Base-by-base conservation (phyloP, 2,797 vertebrate species). In the Enteromius fasciolatus region DNA sequence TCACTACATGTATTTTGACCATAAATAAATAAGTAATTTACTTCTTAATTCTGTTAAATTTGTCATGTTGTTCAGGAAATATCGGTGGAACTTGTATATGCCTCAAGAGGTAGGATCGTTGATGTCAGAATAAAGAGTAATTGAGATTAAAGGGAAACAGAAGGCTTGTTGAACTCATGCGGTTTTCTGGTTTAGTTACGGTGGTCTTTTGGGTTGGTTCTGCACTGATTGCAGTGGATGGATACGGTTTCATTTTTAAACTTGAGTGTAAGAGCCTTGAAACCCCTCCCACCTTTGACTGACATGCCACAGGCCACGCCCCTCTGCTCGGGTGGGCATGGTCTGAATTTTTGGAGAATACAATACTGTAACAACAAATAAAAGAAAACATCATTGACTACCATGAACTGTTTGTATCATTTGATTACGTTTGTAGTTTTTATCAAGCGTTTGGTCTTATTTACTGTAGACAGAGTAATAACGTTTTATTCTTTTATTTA, bases 331-430 rank as follows among this genome's bases (percentile, higher is more conserved):
- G 50, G 75, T 79, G 78, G 67, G 84, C 81, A 31, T 68, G 83
- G 69, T 76, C 66, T 81, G 81, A 90, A 81, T 63, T 86, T 87
- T 88, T 86, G 75, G 66, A 86, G 64, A 83, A 67, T 82, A 87
- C 87, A 87, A 82, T 83, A 88, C 80, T 88, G 81, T 82, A 87
- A 87, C 78, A 72, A 87, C 25, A 83, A 86, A 86, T 86, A 79
- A 90, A 89, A 74, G 82, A 83, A 78, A 82, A 81, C 59, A 63
- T 84, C 76, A 82, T 83, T 89, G 85, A 88, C 82, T 84, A 82
- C 86, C 61, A 80, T 50, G 15, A 39, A 4, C 39, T 87, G 61
- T 74, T 14, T 75, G 59, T 46, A 54, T 83, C 5, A 11, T 48
- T 83, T 54, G 10, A 67, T 41, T 83, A 1, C 63, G n/a, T 18